These are phyloP conservation scores for Corythornis cristatus DNA, from an alignment of 2,113 vertebrate genomes.

Conservation along the genomic window DNA sequence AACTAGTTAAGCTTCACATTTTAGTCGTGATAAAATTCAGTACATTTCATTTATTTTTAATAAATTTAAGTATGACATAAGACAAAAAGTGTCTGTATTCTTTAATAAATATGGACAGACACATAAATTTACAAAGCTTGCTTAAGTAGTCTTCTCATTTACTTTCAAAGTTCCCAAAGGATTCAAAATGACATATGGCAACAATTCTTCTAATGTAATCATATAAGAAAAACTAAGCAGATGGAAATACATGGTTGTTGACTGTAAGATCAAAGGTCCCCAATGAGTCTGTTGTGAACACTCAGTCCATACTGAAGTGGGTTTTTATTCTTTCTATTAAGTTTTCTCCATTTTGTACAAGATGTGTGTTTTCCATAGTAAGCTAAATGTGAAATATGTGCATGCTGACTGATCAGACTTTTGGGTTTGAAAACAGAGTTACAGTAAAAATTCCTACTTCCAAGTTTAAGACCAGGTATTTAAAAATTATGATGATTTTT, in stretches of 20 bases:
- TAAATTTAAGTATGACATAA: conserved; percentile 8
- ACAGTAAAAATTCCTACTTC: background rate
- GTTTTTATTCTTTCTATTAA: background rate
- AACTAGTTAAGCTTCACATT: background rate
- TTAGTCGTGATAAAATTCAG: conserved; percentile 11
- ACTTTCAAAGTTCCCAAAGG: background rate
- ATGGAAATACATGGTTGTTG: background rate
- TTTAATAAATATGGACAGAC: conserved; percentile 43
- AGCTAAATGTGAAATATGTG: background rate
- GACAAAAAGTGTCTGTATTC: background rate
- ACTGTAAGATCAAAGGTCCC: conserved; percentile 12
- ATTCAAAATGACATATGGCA: conserved; percentile 33
- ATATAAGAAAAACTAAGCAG: conserved; percentile 22
- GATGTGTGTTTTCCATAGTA: background rate
- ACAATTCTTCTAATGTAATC: conserved; percentile 38
- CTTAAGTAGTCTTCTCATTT: conserved; percentile 41
- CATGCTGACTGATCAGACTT: background rate
- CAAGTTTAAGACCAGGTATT: background rate
- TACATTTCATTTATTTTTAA: conserved; percentile 39
- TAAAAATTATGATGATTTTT: background rate
- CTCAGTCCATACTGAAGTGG: background rate
- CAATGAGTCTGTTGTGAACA: background rate
- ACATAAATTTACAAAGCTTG: conserved; percentile 41
- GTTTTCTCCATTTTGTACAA: background rate
- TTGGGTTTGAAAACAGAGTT: background rate